Conservation (phyloP, 2,113 vertebrate species). For the Otocyon megalotis region DNA sequence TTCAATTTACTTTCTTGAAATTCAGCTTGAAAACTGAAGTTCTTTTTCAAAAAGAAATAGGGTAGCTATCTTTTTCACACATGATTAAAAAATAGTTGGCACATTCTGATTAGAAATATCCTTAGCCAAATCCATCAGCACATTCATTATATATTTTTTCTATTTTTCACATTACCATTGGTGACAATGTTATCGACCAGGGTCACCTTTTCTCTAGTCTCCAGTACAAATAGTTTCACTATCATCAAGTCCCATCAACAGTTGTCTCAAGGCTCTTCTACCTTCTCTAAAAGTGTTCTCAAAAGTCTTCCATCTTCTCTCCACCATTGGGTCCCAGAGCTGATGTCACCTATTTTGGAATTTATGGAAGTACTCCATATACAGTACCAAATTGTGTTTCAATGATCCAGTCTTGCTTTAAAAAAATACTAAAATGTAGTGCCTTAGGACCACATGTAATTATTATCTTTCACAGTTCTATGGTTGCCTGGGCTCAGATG, state of each 20-base stretch:
- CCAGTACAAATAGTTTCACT: neutral
- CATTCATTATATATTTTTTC: neutral
- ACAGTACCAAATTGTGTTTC: neutral
- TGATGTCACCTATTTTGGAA: neutral
- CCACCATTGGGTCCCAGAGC: neutral
- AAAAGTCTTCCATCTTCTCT: neutral
- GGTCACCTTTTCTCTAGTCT: neutral
- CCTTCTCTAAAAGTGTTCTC: neutral
- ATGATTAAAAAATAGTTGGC: neutral
- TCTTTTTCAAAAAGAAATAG: neutral
- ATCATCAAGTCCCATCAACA: neutral
- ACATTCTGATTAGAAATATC: neutral
- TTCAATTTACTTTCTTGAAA: conserved; percentile 30
- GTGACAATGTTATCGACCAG: neutral
- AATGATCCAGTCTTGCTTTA: neutral
- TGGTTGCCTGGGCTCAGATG: neutral
- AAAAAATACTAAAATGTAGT: neutral
- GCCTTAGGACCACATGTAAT: neutral
- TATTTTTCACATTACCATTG: neutral
- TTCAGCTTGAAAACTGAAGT: conserved; percentile 8
- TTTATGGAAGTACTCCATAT: neutral
- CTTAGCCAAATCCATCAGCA: neutral
- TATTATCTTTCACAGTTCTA: neutral
- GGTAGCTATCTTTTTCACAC: neutral
- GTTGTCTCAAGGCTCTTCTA: neutral